Conservation (phyloP, 2,113 vertebrate species). For the Thalassoma bifasciatum region DNA sequence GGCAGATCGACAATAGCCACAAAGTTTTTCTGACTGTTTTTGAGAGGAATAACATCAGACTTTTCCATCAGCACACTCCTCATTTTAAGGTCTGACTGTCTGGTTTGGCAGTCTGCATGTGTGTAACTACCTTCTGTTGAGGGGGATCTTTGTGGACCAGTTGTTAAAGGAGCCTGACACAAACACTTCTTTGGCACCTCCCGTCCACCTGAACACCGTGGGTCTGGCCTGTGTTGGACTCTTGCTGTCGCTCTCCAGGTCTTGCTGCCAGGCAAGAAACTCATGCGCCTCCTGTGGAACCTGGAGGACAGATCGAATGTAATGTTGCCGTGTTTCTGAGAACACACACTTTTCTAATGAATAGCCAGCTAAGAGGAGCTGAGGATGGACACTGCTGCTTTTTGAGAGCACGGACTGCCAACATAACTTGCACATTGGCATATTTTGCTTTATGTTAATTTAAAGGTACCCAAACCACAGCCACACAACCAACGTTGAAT, state of each 20-base stretch:
- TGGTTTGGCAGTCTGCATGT: neutral
- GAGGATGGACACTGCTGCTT: neutral
- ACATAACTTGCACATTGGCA: too few relatives aligned
- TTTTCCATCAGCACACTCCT: neutral
- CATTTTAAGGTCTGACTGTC: too few relatives aligned
- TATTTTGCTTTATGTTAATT: too few relatives aligned
- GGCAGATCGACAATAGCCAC: conserved; percentile 95
- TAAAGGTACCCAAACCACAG: too few relatives aligned
- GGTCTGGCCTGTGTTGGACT: conserved; percentile 87
- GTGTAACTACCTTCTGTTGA: conserved; percentile 89
- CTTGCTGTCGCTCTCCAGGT: conserved; percentile 90
- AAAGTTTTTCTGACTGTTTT: conserved; percentile 93
- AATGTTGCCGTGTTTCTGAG: conserved; percentile 1
- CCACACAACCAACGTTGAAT: too few relatives aligned
- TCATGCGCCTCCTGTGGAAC: conserved; percentile 89
- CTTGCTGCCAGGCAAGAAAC: conserved; percentile 95
- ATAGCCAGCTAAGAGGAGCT: neutral
- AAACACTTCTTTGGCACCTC: conserved; percentile 92
- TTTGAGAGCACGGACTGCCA: too few relatives aligned
- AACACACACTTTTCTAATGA: neutral
- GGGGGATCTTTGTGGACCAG: conserved; percentile 94
- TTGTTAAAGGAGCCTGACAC: conserved; percentile 98
- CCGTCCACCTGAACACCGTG: conserved; percentile 94
- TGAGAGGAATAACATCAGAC: conserved; percentile 14
- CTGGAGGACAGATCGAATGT: conserved; percentile 62